Evolutionary conservation across 1,140 invertebrate species (phyloP).

Genomic region (Megathymus violae): DNA sequence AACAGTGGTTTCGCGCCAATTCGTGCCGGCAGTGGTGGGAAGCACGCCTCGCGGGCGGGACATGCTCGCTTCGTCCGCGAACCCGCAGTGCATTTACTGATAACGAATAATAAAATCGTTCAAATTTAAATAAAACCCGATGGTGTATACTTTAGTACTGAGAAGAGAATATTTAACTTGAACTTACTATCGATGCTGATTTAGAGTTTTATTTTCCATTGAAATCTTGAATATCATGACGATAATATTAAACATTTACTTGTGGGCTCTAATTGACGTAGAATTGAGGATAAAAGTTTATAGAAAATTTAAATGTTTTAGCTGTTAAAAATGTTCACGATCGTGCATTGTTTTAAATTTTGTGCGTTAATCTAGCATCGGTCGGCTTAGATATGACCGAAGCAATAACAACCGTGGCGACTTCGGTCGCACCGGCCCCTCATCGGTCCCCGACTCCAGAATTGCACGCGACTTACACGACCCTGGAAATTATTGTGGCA

Average conservation of each 20-base stretch:
- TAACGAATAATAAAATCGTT: slow-evolving; percentile 26
- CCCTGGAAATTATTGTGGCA: slow-evolving; percentile 92
- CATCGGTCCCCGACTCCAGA: slow-evolving; percentile 73
- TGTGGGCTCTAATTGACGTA: no score
- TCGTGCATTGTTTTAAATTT: slow-evolving; percentile 7
- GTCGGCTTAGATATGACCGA: slow-evolving; percentile 44
- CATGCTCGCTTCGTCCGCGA: slow-evolving; percentile 50
- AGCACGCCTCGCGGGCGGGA: slow-evolving; percentile 65
- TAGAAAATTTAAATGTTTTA: not conserved
- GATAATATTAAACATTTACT: not conserved
- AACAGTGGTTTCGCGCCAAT: slow-evolving; percentile 65
- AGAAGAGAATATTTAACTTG: slow-evolving; percentile 10
- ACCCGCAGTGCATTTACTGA: slow-evolving; percentile 42
- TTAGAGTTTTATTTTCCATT: not conserved
- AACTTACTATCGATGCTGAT: not conserved
- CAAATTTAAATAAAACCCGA: slow-evolving; percentile 2
- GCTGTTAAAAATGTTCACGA: slow-evolving; percentile 3
- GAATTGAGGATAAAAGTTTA: no score
- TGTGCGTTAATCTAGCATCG: slow-evolving; percentile 29
- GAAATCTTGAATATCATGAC: not conserved
- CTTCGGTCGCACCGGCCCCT: slow-evolving; percentile 56
- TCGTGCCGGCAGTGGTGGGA: slow-evolving; percentile 70
- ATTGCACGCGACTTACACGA: slow-evolving; percentile 88
- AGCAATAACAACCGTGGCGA: slow-evolving; percentile 48
- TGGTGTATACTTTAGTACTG: not conserved